Evolutionary conservation across 2,797 vertebrate genomes (phyloP), one percentile per base, ranked within the genome.

Genomic region (Gallirallus australis): DNA sequence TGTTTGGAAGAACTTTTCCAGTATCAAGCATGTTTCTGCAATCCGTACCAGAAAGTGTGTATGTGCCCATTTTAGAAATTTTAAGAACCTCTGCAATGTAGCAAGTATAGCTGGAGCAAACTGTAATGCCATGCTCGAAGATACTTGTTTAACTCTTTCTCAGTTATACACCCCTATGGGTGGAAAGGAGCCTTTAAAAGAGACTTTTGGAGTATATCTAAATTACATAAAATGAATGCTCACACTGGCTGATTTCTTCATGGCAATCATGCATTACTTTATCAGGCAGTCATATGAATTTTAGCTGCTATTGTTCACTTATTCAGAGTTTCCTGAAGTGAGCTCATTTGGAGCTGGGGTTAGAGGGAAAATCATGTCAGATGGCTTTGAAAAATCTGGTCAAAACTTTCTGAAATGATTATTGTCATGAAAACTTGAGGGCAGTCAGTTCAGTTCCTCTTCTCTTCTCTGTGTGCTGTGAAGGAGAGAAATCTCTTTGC

Each of bases 261-360:
- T 30, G 20, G 68, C 24, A 86, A 85, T 68, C 31, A 33, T 33
- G 60, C 30, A 3, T 71, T 80, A 30, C 15, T 82, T 80, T 91
- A 64, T 87, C 48, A 64, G 40, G 56, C 16, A 93, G 37, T 47
- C 24, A 6, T 18, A 82, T 23, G 65, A 93, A 88, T 94, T 94
- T 91, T 78, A 78, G 78, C 50, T 81, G 80, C 61, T 52, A 15
- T 87, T 95, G 47, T 90, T 96, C 76, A 17, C 17, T 92, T 84
- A 7, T 75, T 92, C 88, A 39, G 18, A 20, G 20, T 60, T 94
- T 77, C 86, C 72, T 48, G 35, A 86, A 31, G 57, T 77, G 53
- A 85, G 68, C 28, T 93, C 31, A 37, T 92, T 82, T 73, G 60
- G 23, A 76, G 31, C n/a, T 64, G 52, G 87, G 30, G 20, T 77